Evolutionary conservation across 1,140 invertebrate species (phyloP).

Genomic region (Drosophila hydei): DNA sequence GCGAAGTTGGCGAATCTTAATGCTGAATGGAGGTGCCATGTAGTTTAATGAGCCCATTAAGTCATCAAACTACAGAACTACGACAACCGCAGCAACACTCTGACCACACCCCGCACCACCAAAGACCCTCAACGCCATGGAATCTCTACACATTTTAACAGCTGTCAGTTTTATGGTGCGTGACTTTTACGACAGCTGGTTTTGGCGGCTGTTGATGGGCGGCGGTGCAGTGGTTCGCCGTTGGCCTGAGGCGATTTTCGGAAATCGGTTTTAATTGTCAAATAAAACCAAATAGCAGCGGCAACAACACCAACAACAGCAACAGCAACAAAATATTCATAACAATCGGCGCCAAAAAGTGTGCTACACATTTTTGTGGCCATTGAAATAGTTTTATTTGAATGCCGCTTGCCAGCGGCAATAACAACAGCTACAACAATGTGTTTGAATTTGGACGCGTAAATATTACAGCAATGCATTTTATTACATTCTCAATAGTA

Average conservation of each 20-base stretch:
- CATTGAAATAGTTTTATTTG: slow-evolving; percentile 64
- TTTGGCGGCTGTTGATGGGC: slow-evolving; percentile 10
- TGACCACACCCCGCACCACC: slow-evolving; percentile 13
- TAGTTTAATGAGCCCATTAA: slow-evolving; percentile 68
- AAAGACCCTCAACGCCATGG: too few species aligned
- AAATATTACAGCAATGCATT: slow-evolving; percentile 65
- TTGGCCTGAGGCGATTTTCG: slow-evolving; percentile 60
- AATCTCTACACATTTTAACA: slow-evolving; percentile 66
- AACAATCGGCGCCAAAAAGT: slow-evolving; percentile 68
- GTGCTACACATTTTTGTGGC: slow-evolving; percentile 49
- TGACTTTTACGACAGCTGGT: slow-evolving; percentile 76
- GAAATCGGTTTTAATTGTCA: slow-evolving; percentile 80
- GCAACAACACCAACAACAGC: slow-evolving; percentile 11
- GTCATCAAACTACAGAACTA: slow-evolving; percentile 61
- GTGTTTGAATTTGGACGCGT: slow-evolving; percentile 44
- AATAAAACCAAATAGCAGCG: slow-evolving; percentile 68
- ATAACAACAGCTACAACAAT: slow-evolving; percentile 17
- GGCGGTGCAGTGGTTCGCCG: background rate
- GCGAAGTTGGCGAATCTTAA: slow-evolving; percentile 9
- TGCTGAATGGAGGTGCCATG: slow-evolving; percentile 22
- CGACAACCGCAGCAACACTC: slow-evolving; percentile 32
- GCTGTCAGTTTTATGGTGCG: slow-evolving; percentile 80
- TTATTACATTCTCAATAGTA: slow-evolving; percentile 58
- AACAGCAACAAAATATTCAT: slow-evolving; percentile 43
- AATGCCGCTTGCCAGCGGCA: slow-evolving; percentile 22